These are phyloP conservation scores for Heliconius hortense DNA, from an alignment of 2,888 invertebrate genomes.

Conservation along the genomic window DNA sequence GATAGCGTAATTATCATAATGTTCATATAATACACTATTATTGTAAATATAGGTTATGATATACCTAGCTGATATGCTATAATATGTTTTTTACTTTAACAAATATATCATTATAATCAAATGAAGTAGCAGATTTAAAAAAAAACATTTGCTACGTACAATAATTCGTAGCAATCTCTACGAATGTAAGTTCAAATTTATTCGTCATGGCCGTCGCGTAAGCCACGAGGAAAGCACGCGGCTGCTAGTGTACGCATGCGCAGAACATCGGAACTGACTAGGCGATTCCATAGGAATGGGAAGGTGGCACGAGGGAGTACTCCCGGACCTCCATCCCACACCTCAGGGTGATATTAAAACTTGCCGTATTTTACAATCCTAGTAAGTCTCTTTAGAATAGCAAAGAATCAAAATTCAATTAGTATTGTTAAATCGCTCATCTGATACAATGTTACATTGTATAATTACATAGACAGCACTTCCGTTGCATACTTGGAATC, in stretches of 20 bases:
- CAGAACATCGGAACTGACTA: conserved; percentile 43
- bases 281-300: conserved; percentile 36
- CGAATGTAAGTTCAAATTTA: conserved; percentile 42
- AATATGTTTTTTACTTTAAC: too few species aligned
- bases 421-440: conserved; percentile 33
- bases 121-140: not conserved
- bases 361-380: conserved; percentile 50
- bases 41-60: too few species aligned
- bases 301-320: conserved; percentile 34
- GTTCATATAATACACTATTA: too few species aligned
- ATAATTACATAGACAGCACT: not conserved
- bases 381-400: conserved; percentile 52
- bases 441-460: not conserved
- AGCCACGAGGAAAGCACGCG: conserved; percentile 74
- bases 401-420: conserved; percentile 48
- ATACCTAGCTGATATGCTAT: too few species aligned
- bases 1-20: too few species aligned
- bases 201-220: conserved; percentile 47
- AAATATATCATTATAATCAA: too few species aligned
- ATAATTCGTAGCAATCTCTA: conserved; percentile 32
- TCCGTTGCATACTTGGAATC: not conserved
- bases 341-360: conserved; percentile 62
- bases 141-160: not conserved
- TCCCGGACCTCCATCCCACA: conserved; percentile 42
- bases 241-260: conserved; percentile 72